Conservation (phyloP, 2,113 vertebrate genomes). For the Thermophis baileyi region DNA sequence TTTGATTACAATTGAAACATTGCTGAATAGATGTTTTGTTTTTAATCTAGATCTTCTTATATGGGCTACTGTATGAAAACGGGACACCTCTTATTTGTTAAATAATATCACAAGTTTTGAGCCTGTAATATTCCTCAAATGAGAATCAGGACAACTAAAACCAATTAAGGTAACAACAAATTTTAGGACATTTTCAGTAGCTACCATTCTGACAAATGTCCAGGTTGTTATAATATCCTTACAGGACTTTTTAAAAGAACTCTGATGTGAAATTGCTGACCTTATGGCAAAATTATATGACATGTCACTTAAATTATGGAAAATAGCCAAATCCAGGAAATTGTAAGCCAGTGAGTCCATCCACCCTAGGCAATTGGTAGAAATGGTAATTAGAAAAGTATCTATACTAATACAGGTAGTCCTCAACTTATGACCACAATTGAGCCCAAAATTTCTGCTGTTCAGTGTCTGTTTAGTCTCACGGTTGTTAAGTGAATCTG, state of each 20-base stretch:
- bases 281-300: neutral
- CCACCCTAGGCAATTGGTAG: neutral
- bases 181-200: neutral
- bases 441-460: too few species aligned
- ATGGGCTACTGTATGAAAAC: neutral
- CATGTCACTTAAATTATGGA: neutral
- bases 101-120: neutral
- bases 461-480: too few species aligned
- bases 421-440: too few species aligned
- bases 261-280: neutral
- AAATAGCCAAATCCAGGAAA: neutral
- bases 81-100: neutral
- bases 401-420: neutral
- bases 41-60: neutral
- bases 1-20: constrained; percentile 4
- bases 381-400: neutral
- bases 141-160: neutral
- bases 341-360: neutral
- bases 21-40: neutral
- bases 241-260: neutral
- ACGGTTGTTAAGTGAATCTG: too few species aligned
- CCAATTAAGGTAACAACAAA: neutral
- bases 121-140: neutral
- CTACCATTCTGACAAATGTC: neutral
- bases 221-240: neutral